Conservation (phyloP, 2,113 vertebrate genomes). For the Bubo blakistoni region DNA sequence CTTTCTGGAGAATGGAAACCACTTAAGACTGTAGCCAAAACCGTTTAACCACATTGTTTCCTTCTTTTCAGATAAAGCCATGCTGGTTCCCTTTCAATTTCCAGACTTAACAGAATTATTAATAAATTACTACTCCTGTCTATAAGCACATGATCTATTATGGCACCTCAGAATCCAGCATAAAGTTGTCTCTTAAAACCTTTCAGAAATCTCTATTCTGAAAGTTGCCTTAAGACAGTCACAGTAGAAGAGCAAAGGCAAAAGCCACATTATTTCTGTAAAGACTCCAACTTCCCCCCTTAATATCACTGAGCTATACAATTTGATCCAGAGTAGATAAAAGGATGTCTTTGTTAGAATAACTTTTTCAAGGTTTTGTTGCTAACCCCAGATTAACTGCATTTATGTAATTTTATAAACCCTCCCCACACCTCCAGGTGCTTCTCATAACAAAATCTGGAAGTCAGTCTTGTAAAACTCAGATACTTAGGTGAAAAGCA, state of each 20-base stretch:
- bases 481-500: background rate
- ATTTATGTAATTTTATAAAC: background rate
- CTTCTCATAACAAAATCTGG: background rate
- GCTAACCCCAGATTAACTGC: background rate
- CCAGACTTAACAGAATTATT: slow-evolving; percentile 37
- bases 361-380: background rate
- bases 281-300: background rate
- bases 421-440: background rate
- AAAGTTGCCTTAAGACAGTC: background rate
- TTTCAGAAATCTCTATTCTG: background rate
- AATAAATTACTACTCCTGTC: slow-evolving; percentile 2
- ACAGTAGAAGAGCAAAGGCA: background rate
- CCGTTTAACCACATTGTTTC: slow-evolving; percentile 90
- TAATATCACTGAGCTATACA: background rate
- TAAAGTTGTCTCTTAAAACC: background rate
- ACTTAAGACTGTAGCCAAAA: slow-evolving; percentile 72
- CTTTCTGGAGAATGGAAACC: slow-evolving; percentile 76
- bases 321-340: background rate
- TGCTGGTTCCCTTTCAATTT: slow-evolving; percentile 64
- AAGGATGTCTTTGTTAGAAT: background rate
- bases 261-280: background rate
- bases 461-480: background rate
- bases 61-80: slow-evolving; percentile 82
- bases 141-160: background rate
- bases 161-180: background rate